Evolutionary conservation across 1,140 invertebrate species (phyloP), one percentile per base, ranked within the genome.

Genomic region (Ceratina australensis): DNA sequence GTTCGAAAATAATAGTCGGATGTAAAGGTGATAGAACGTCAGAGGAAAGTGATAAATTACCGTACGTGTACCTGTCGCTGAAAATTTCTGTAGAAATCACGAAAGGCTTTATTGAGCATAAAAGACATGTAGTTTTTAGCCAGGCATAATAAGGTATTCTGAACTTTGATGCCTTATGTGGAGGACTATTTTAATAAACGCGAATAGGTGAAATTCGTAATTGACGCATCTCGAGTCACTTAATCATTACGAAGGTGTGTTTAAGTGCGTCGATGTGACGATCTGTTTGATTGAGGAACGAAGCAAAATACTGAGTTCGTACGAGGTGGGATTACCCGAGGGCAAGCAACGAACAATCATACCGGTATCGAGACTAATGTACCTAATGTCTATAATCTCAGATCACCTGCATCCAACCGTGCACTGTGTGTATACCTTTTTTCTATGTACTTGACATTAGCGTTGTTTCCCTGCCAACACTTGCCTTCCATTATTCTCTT

Each of bases 191-290:
- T 42, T 42, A 42, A 42, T n/a, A 54, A 16, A 3, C 52, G 52
- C 52, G 52, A 16, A 13, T 33, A 72, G 81, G 74, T 78, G 80
- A 82, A 88, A 88, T 86, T 75, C 72, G 79, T 72, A 85, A 89
- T 87, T 86, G 85, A 83, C 78, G 78, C 79, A 79, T 80, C 73
- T 85, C 72, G 68, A 88, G 86, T 88, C 86, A 87, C 87, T 88
- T 88, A 87, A 75, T 64, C 69, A 76, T 33, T 65, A 42, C 66
- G 59, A 22, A 84, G 78, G 85, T 84, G 85, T 78, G 72, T 83
- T 87, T 86, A 86, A 85, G 80, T 73, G 63, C 59, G 75, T 72
- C 33, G 33, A 42, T 42, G 84, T 84, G 77, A 86, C 84, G 81
- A 63, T 71, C 42, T 42, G 18, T 33, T 57, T 16, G 16, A 20